Evolutionary conservation across 53 echinoderm and acorn worm genomes (phyloP).

Genomic region (Astropecten irregularis): DNA sequence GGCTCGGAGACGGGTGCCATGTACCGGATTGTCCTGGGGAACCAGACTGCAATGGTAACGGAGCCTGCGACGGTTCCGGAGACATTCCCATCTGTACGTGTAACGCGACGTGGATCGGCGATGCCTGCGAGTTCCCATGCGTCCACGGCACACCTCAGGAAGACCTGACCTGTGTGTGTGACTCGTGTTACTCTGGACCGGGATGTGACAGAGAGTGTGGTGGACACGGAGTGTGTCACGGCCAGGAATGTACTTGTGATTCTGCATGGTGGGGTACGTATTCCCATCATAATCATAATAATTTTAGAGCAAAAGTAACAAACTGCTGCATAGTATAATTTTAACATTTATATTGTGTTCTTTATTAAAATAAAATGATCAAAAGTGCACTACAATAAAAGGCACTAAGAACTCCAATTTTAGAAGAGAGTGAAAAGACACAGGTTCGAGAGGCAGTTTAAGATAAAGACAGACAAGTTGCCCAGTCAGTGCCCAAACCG

Average conservation of each 20-base stretch:
- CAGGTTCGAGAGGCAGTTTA: too few relatives aligned
- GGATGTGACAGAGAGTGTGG: constrained; percentile 82
- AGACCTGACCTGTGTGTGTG: constrained; percentile 69
- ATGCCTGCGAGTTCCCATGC: constrained; percentile 71
- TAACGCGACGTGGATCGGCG: constrained; percentile 66
- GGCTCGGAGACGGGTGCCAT: constrained; percentile 79
- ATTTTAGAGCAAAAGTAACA: background rate
- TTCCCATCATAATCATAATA: background rate
- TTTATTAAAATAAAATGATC: background rate
- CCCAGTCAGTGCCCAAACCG: too few relatives aligned
- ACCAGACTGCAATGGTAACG: constrained; percentile 77
- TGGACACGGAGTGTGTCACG: constrained; percentile 70
- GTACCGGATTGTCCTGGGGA: constrained; percentile 81
- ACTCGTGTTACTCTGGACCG: constrained; percentile 76
- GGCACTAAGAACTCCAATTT: too few relatives aligned
- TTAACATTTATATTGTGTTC: background rate
- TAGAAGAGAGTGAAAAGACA: too few relatives aligned
- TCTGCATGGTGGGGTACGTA: constrained; percentile 94
- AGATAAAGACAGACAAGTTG: too few relatives aligned
- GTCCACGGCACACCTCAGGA: constrained; percentile 64
- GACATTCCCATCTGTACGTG: constrained; percentile 73
- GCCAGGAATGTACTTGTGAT: constrained; percentile 73
- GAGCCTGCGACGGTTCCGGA: constrained; percentile 69
- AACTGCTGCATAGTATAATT: background rate
- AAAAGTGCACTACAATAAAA: too few relatives aligned